Percentiles rank a stretch among this genome's conserved stretches.
These are phyloP conservation scores for Trichomycterus rosablanca DNA, from an alignment of 2,113 vertebrate species.

Conservation along the genomic window DNA sequence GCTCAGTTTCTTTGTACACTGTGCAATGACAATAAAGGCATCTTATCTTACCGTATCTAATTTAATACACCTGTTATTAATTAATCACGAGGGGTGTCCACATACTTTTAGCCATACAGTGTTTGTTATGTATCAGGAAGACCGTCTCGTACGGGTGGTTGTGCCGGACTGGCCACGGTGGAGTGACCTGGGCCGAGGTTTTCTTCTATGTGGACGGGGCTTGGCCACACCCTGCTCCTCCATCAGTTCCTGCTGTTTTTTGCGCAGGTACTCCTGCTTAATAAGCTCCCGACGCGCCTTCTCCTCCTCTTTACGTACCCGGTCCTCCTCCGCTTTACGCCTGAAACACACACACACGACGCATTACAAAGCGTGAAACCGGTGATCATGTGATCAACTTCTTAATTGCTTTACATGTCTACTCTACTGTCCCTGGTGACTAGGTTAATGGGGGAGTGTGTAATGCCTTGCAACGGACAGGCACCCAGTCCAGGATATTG, in stretches of 20 bases:
- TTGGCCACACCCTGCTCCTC: conserved; percentile 88
- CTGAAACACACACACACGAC: conserved; percentile 52
- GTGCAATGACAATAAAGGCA: too few species aligned
- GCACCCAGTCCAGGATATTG: too few species aligned
- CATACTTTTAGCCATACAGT: too few species aligned
- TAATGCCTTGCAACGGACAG: neutral
- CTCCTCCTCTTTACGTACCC: conserved; percentile 91
- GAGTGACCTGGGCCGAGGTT: conserved; percentile 80
- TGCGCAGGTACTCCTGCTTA: conserved; percentile 87
- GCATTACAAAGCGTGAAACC: neutral
- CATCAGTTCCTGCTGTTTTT: conserved; percentile 85
- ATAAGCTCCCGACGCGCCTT: conserved; percentile 89
- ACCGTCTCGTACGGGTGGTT: conserved; percentile 73
- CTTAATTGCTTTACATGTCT: too few species aligned
- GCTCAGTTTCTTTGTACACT: too few species aligned
- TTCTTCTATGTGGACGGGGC: conserved; percentile 76
- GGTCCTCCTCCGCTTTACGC: conserved; percentile 90
- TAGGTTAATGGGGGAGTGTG: too few species aligned
- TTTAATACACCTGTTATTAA: too few species aligned
- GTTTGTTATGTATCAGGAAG: neutral
- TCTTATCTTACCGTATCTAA: too few species aligned
- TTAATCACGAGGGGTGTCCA: too few species aligned
- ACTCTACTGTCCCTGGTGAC: too few species aligned
- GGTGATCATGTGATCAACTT: too few species aligned
- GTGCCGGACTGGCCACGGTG: conserved; percentile 79